Percentiles rank a stretch among this genome's conserved stretches.
Evolutionary conservation across 2,888 invertebrate species (phyloP).

Genomic region (Drosophila acutilabella): DNA sequence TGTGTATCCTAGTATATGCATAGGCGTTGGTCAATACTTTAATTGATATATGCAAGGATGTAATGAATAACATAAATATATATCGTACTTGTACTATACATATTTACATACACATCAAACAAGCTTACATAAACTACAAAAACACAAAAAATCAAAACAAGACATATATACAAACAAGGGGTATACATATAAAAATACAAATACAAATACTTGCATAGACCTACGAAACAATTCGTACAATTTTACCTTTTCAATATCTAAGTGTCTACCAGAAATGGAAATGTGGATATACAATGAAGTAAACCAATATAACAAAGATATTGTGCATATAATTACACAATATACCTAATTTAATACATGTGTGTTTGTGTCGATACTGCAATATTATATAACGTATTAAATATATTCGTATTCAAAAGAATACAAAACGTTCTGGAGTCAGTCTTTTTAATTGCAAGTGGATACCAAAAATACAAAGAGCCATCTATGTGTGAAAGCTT

Average conservation of each 20-base stretch:
- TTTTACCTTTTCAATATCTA: constrained; percentile 82
- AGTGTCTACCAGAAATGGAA: constrained; percentile 77
- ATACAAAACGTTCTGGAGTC: constrained; percentile 1
- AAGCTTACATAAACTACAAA: not conserved
- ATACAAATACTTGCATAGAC: constrained; percentile 40
- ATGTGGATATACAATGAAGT: constrained; percentile 48
- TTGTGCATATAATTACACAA: constrained; percentile 48
- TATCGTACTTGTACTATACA: constrained; percentile 52
- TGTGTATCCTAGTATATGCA: constrained; percentile 13
- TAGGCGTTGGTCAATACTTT: constrained; percentile 41
- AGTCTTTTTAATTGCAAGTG: not conserved
- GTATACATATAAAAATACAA: constrained; percentile 43
- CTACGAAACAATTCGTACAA: constrained; percentile 66
- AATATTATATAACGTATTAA: constrained; percentile 64
- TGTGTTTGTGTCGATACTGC: constrained; percentile 49
- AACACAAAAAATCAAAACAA: not conserved
- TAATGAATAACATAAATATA: constrained; percentile 11
- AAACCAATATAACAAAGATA: constrained; percentile 42
- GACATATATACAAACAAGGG: constrained; percentile 34
- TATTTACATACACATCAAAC: constrained; percentile 6
- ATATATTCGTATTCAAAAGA: constrained; percentile 73
- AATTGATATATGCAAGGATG: constrained; percentile 34
- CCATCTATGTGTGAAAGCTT: constrained; percentile 16
- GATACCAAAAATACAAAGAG: not conserved
- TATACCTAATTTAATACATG: constrained; percentile 26